Conservation (phyloP, 2,113 vertebrate species). For the Pygoscelis adeliae region DNA sequence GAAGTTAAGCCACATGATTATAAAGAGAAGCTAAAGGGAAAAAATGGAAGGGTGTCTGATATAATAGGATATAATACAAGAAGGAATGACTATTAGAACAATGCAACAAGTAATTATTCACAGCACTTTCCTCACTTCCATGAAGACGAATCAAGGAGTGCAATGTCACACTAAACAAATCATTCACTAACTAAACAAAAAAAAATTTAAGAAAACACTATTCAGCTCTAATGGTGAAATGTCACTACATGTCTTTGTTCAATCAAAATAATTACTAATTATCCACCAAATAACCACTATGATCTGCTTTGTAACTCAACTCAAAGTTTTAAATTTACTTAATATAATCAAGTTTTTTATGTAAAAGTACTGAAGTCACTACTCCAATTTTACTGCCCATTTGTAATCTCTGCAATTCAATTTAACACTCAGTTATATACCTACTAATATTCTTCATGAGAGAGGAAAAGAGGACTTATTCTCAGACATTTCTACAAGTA, state of each 20-base stretch:
- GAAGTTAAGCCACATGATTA: background rate
- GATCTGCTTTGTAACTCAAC: background rate
- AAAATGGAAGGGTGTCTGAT: background rate
- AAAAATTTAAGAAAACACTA: background rate
- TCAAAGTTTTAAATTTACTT: background rate
- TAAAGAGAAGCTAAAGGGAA: background rate
- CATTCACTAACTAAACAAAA: background rate
- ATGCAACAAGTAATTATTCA: background rate
- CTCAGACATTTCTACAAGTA: background rate
- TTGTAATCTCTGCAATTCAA: background rate
- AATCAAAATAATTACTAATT: background rate
- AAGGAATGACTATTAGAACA: rapidly evolving
- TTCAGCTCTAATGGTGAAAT: background rate
- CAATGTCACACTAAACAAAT: background rate
- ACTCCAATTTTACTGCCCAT: background rate
- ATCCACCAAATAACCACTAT: background rate
- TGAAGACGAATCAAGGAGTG: background rate
- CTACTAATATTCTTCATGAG: background rate
- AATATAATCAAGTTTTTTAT: background rate
- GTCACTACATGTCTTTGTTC: background rate
- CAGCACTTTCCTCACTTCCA: background rate
- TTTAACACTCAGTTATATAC: background rate
- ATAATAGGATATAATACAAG: background rate
- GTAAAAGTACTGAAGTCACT: background rate
- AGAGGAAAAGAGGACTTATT: background rate